Evolutionary conservation across 2,113 vertebrate species (phyloP).

Genomic region (Apus apus): DNA sequence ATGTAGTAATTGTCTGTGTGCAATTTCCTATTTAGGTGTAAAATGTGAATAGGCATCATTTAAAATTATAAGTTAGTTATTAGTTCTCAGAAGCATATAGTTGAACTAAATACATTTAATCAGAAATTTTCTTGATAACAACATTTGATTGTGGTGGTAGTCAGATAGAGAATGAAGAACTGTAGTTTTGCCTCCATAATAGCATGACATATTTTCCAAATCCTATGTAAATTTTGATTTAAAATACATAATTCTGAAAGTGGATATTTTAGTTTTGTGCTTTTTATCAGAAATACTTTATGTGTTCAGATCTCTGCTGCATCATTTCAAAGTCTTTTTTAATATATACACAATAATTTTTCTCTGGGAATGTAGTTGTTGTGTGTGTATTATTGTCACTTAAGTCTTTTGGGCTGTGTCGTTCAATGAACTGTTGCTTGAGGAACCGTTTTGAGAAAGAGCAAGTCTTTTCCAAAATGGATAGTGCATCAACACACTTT

Average conservation of each 20-base stretch:
- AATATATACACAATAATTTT: neutral
- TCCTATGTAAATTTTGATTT: neutral
- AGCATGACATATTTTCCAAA: neutral
- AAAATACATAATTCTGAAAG: neutral
- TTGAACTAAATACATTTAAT: neutral
- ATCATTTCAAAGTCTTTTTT: neutral
- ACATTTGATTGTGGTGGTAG: neutral
- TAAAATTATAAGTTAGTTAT: neutral
- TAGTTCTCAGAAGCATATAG: neutral
- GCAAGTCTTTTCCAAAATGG: neutral
- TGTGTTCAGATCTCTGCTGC: neutral
- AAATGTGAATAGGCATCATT: neutral
- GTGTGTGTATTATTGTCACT: neutral
- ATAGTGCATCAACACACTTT: neutral
- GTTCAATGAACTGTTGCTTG: neutral
- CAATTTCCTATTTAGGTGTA: neutral
- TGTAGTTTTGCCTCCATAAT: neutral
- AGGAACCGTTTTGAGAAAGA: neutral
- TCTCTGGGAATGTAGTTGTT: neutral
- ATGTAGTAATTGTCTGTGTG: neutral
- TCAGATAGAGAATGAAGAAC: neutral
- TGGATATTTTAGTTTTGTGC: neutral
- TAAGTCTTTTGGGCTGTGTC: neutral
- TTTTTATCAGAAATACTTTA: neutral
- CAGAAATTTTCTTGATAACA: neutral